phyloP scores from a whole-genome alignment of 1,140 invertebrate species.

The Wiebesia pumilae region DNA sequence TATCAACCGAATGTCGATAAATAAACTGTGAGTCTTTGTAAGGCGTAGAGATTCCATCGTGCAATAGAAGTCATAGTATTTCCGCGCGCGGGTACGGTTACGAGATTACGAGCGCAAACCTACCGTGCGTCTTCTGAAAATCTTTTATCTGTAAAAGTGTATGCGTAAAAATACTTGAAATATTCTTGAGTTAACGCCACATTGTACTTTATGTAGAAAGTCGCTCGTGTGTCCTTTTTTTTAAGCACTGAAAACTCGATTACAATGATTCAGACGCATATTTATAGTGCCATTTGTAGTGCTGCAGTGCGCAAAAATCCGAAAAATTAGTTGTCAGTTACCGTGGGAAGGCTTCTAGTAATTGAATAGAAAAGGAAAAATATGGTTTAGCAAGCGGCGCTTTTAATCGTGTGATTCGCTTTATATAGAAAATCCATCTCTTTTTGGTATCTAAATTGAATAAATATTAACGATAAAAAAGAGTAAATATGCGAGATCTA shows the following conservation, averaged over 20 bases:
- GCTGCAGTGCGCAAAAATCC: too few relatives aligned
- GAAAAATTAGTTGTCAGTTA: not conserved
- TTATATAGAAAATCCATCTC: not conserved
- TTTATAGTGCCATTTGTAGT: not conserved
- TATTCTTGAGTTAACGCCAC: not conserved
- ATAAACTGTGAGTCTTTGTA: slow-evolving; percentile 7
- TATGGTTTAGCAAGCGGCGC: too few relatives aligned
- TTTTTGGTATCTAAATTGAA: not conserved
- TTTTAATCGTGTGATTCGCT: not conserved
- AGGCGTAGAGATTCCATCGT: not conserved
- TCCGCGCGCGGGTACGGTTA: not conserved
- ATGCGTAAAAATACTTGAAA: not conserved
- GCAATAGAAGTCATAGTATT: slow-evolving; percentile 7
- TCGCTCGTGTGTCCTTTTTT: not conserved
- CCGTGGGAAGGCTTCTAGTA: not conserved
- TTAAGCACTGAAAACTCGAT: not conserved
- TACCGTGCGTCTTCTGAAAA: not conserved
- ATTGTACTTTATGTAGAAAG: slow-evolving; percentile 2
- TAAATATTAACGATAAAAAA: not conserved
- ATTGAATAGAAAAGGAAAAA: too few relatives aligned
- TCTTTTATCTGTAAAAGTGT: not conserved
- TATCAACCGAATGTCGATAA: not conserved
- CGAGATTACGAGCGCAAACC: not conserved
- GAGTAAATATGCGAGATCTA: too few relatives aligned
- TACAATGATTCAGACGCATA: not conserved